These are phyloP conservation scores for Esox lucius DNA, from an alignment of 2,797 vertebrate genomes.

Conservation along the genomic window DNA sequence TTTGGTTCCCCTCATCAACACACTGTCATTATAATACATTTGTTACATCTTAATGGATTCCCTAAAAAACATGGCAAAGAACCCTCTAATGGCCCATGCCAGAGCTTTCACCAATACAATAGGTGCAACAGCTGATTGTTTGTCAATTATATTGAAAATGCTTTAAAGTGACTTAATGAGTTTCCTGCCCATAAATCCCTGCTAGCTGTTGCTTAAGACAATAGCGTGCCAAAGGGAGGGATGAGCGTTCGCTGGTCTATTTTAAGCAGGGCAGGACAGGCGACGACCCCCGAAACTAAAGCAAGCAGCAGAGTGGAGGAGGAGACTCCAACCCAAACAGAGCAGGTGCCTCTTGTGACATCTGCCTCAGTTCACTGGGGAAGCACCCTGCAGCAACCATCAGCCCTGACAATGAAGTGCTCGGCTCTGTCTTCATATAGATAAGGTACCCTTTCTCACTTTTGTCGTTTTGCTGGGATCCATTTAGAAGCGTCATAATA, in stretches of 20 bases:
- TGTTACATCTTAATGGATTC: slow-evolving; percentile 19
- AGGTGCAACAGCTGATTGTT: not conserved
- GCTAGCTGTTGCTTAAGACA: slow-evolving; percentile 57
- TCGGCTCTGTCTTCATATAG: slow-evolving; percentile 44
- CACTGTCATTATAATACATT: slow-evolving; percentile 12
- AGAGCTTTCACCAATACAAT: not conserved
- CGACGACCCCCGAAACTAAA: slow-evolving; percentile 43
- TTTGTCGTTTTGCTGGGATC: slow-evolving; percentile 24
- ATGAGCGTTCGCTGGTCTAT: slow-evolving; percentile 53
- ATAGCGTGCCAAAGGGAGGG: slow-evolving; percentile 57
- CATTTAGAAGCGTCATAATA: not conserved
- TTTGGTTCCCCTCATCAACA: slow-evolving; percentile 59
- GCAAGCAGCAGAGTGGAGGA: slow-evolving; percentile 46
- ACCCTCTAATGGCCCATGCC: slow-evolving; percentile 7
- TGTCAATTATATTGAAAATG: slow-evolving; percentile 15
- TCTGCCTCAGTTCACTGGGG: slow-evolving; percentile 72
- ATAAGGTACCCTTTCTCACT: slow-evolving; percentile 64
- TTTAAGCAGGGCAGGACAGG: slow-evolving; percentile 57
- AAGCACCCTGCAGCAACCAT: slow-evolving; percentile 62
- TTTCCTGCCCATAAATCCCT: slow-evolving; percentile 39
- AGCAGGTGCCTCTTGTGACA: slow-evolving; percentile 75
- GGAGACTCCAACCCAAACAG: slow-evolving; percentile 67
- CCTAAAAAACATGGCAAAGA: slow-evolving; percentile 9
- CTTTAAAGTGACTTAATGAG: slow-evolving; percentile 51
- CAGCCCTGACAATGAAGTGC: slow-evolving; percentile 58